phyloP scores from a whole-genome alignment of 1,140 invertebrate species.

The Sminthurinus signatus region DNA sequence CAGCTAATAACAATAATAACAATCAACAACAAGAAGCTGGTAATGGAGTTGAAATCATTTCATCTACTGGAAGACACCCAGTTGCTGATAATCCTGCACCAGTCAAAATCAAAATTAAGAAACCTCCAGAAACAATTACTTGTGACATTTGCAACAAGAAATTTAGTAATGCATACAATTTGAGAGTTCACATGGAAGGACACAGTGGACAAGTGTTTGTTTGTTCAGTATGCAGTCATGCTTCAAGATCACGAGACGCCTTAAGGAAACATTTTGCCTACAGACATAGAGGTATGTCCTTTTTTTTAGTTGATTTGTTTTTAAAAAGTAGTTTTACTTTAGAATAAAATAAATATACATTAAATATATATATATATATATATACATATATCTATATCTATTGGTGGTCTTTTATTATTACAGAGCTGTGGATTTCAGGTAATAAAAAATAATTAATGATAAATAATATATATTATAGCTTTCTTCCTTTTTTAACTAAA shows the following conservation, averaged over 20 bases:
- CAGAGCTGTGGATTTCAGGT: too few relatives aligned
- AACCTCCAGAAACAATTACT: slow-evolving; percentile 46
- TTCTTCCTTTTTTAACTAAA: too few relatives aligned
- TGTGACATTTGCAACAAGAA: slow-evolving; percentile 79
- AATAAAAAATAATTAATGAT: too few relatives aligned
- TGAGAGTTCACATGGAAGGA: slow-evolving; percentile 77
- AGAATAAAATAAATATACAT: too few relatives aligned
- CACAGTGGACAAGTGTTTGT: slow-evolving; percentile 74
- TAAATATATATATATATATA: neutral
- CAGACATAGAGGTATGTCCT: slow-evolving; percentile 32
- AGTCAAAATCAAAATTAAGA: slow-evolving; percentile 32
- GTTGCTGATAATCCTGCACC: slow-evolving; percentile 19
- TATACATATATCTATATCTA: too few relatives aligned
- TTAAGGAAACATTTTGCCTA: slow-evolving; percentile 81
- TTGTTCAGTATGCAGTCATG: slow-evolving; percentile 74
- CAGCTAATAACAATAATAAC: slow-evolving; percentile 12
- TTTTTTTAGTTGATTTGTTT: too few relatives aligned
- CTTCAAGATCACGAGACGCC: slow-evolving; percentile 75
- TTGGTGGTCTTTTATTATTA: too few relatives aligned
- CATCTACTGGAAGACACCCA: slow-evolving; percentile 27
- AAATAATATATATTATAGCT: too few relatives aligned
- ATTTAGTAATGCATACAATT: slow-evolving; percentile 80
- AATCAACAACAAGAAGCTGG: slow-evolving; percentile 16
- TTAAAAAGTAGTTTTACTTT: too few relatives aligned
- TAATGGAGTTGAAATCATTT: slow-evolving; percentile 33